Conservation (phyloP, 2,888 invertebrate genomes). For the Drosophila falleni region DNA sequence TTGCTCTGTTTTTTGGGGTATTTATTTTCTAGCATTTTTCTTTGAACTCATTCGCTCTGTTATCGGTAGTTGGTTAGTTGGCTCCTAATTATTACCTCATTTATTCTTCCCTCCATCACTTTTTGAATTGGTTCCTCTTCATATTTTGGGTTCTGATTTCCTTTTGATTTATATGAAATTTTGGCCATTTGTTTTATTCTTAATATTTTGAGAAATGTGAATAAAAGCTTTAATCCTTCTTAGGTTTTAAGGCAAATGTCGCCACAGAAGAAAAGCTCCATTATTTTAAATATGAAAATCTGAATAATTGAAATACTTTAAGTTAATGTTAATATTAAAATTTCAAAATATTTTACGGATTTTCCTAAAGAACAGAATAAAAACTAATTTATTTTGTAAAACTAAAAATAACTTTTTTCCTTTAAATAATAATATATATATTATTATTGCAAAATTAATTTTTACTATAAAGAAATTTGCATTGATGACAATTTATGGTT, state of each 20-base stretch:
- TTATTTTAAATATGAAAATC: background rate
- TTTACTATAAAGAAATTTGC: too few relatives aligned
- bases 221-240: background rate
- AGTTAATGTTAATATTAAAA: background rate
- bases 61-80: conserved; percentile 60
- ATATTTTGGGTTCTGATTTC: conserved; percentile 29
- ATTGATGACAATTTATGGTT: too few relatives aligned
- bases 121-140: conserved; percentile 25
- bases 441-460: too few relatives aligned
- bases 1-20: conserved; percentile 16
- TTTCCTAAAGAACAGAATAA: too few relatives aligned
- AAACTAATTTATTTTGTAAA: too few relatives aligned
- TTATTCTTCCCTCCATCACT: conserved; percentile 51
- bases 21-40: conserved; percentile 17
- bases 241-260: too few relatives aligned
- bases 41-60: conserved; percentile 20
- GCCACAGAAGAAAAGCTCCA: too few relatives aligned
- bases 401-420: too few relatives aligned
- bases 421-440: too few relatives aligned
- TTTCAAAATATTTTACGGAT: background rate
- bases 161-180: conserved; percentile 37
- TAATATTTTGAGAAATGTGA: conserved; percentile 5
- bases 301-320: background rate
- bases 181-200: conserved; percentile 16
- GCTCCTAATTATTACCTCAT: conserved; percentile 79